Conservation (phyloP, 2,888 invertebrate species). For the Xanthorhoe designata region DNA sequence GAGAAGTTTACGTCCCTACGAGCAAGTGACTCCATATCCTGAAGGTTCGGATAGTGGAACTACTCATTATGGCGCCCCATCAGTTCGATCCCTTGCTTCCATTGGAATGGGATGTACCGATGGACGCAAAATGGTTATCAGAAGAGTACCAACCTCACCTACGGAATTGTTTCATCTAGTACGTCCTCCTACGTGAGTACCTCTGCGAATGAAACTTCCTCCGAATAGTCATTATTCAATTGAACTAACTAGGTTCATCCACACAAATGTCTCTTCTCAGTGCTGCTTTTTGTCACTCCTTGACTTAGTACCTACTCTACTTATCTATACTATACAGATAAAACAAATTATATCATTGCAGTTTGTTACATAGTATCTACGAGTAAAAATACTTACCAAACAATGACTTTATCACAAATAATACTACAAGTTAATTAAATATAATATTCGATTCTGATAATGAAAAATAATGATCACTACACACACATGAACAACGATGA, state of each 20-base stretch:
- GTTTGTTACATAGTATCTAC: neutral
- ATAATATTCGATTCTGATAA: constrained; percentile 7
- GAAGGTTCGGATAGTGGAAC: constrained; percentile 87
- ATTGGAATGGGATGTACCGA: constrained; percentile 96
- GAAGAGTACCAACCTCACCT: constrained; percentile 93
- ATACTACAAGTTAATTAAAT: neutral
- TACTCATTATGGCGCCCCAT: constrained; percentile 88
- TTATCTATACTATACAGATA: neutral
- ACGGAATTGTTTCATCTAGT: constrained; percentile 94
- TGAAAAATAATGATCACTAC: neutral
- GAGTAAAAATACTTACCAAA: neutral
- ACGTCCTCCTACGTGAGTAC: constrained; percentile 92
- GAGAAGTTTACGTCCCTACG: constrained; percentile 78
- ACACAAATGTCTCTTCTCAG: constrained; percentile 46
- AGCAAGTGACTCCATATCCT: constrained; percentile 77
- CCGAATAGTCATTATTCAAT: constrained; percentile 77
- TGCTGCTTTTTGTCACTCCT: constrained; percentile 11
- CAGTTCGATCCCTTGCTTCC: constrained; percentile 92
- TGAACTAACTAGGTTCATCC: constrained; percentile 61
- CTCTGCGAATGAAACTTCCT: constrained; percentile 71
- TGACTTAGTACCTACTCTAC: neutral
- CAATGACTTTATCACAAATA: neutral
- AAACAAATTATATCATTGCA: neutral
- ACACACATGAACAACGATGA: too few relatives aligned
- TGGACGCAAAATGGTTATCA: constrained; percentile 93